Conservation (phyloP, 2,888 invertebrate species). For the Orthosia incerta region DNA sequence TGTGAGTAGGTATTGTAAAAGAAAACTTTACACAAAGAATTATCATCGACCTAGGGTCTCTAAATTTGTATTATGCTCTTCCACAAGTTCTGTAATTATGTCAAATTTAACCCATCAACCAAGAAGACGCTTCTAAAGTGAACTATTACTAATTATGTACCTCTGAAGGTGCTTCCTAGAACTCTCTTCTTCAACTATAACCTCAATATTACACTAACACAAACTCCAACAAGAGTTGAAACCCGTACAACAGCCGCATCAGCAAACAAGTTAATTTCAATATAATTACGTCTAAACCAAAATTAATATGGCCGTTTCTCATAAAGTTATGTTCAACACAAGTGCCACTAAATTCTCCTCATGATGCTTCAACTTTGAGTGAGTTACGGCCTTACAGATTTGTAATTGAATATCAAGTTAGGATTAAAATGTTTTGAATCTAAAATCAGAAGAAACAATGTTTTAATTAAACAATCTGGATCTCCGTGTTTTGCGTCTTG, state of each 20-base stretch:
- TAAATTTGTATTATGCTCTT: too few species aligned
- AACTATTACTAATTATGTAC: conserved; percentile 19
- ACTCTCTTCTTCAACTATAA: conserved; percentile 7
- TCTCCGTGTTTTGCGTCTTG: conserved; percentile 21
- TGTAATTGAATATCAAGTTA: conserved; percentile 40
- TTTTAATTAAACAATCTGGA: conserved; percentile 42
- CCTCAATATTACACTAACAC: conserved; percentile 32
- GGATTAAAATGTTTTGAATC: conserved; percentile 48
- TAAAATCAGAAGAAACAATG: conserved; percentile 43
- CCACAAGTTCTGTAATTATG: not conserved
- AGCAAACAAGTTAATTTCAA: conserved; percentile 64
- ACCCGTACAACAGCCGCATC: conserved; percentile 27
- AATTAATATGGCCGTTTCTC: conserved; percentile 66
- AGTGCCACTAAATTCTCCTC: conserved; percentile 50
- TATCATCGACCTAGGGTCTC: too few species aligned
- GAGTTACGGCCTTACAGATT: conserved; percentile 49
- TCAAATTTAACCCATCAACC: not conserved
- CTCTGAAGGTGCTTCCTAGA: conserved; percentile 3
- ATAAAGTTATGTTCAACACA: conserved; percentile 57
- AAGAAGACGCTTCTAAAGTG: not conserved
- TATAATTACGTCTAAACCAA: conserved; percentile 64
- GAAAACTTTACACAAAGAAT: too few species aligned
- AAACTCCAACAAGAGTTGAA: conserved; percentile 40
- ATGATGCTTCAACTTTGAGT: conserved; percentile 39
- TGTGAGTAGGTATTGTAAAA: too few species aligned